Evolutionary conservation across 2,113 vertebrate species (phyloP), one percentile per base, ranked within the genome.

Genomic region (Lepisosteus oculatus): DNA sequence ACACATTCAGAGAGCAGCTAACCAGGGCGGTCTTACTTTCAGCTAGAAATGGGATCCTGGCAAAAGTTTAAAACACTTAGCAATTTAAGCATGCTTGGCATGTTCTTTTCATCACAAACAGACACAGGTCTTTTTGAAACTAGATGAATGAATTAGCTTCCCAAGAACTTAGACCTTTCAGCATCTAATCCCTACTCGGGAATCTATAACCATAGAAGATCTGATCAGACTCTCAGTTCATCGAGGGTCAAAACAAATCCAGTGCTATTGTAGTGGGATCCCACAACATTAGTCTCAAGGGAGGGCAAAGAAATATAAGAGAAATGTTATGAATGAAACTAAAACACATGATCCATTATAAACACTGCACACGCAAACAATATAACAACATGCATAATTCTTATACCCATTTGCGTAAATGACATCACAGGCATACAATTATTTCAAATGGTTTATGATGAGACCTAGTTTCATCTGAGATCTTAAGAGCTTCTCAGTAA

Each of bases 11-110:
- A 80, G 74, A 73, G 54, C 61, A 51, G 29, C 2, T 43, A 63
- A 15, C 44, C 47, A 69, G 47, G 29, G 6, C 17, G 72, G 64
- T 73, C 62, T 72, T 76, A 64, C 79, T 81, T 51, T 76, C 57
- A 47, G 5, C 43, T 59, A 29, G 29, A 43, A 66, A 56, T 55
- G 29, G 55, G 62, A 72, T 51, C 63, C 43, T 57, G 69, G 68
- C 42, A 59, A 11, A 65, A 29, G 29, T 29, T 29, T 29, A 29
- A 29, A 29, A 63, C 44, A 47, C 2, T 2, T 29, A 66, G 15
- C 57, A 61, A 29, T 11, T 9, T 14, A 59, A 59, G 4, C 4
- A 4, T 14, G 11, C 56, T n/a, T 12, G 56, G 4, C 12, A 59
- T n/a, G 57, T 6, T n/a, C n/a, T 13, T 13, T 13, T 15, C n/a